Percentiles rank a stretch among this genome's conserved stretches.
Evolutionary conservation across 2,888 invertebrate genomes (phyloP).

Genomic region (Schizaphis graminum): DNA sequence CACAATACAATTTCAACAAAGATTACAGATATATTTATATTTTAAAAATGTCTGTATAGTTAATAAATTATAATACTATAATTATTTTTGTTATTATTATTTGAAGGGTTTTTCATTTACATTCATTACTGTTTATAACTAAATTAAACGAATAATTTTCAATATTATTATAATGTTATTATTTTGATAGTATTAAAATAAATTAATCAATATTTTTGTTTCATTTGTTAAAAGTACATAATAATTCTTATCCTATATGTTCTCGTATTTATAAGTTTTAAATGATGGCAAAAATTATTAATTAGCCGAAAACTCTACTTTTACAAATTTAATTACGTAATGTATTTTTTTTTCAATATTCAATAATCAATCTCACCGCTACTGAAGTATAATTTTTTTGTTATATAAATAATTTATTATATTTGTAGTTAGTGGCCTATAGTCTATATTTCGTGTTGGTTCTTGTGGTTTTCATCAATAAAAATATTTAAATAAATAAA

Average conservation of each 20-base stretch:
- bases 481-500: conserved; percentile 20
- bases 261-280: background rate
- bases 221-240: background rate
- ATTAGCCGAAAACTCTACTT: background rate
- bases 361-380: background rate
- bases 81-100: background rate
- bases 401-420: background rate
- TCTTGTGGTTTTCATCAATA: conserved; percentile 10
- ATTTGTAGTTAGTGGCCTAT: background rate
- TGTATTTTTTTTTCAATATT: background rate
- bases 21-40: background rate
- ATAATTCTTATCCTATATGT: background rate
- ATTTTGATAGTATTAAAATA: background rate
- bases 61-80: background rate
- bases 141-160: background rate
- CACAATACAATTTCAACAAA: background rate
- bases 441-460: background rate
- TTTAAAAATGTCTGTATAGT: background rate
- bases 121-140: too few relatives aligned
- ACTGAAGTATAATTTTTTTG: background rate
- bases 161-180: background rate
- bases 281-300: background rate
- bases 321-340: background rate
- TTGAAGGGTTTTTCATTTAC: background rate
- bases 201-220: background rate